A percentile compares a stretch with the other conserved stretches of the same genome.
phyloP scores from a whole-genome alignment of 1,140 invertebrate species.

The Lerema accius region DNA sequence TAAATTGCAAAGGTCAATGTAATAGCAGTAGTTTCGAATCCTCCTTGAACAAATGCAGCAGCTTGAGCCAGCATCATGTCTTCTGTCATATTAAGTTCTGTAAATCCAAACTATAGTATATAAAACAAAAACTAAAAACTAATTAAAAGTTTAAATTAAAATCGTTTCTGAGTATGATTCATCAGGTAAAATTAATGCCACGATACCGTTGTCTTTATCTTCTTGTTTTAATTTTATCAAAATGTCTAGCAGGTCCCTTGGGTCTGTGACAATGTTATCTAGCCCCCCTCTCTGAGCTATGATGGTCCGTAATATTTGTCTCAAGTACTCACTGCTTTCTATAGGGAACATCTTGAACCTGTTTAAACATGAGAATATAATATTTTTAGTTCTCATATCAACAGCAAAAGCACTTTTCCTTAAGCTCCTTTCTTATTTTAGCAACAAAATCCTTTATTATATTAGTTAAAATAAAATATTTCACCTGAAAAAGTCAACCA shows the following conservation, averaged over 20 bases:
- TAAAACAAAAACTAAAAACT: no score
- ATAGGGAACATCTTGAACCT: conserved; percentile 45
- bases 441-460: neutral
- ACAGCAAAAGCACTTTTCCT: no score
- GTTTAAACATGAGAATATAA: conserved; percentile 1
- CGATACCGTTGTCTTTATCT: no score
- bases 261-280: conserved; percentile 18
- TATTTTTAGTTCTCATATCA: conserved; percentile 33
- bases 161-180: no score
- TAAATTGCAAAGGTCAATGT: conserved; percentile 39
- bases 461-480: no score
- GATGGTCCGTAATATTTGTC: conserved; percentile 21
- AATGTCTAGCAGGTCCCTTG: conserved; percentile 42
- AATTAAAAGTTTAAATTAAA: no score
- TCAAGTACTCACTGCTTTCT: conserved; percentile 34
- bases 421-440: no score
- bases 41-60: conserved; percentile 46
- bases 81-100: conserved; percentile 34
- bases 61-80: conserved; percentile 49
- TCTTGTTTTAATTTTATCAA: conserved; percentile 44
- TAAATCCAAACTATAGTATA: no score
- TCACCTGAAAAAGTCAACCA: conserved; percentile 36
- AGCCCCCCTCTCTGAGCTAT: conserved; percentile 35
- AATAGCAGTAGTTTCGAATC: conserved; percentile 48
- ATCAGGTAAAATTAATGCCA: no score